Evolutionary conservation across 2,888 invertebrate genomes (phyloP).

Genomic region (Hofmannophila pseudospretella): DNA sequence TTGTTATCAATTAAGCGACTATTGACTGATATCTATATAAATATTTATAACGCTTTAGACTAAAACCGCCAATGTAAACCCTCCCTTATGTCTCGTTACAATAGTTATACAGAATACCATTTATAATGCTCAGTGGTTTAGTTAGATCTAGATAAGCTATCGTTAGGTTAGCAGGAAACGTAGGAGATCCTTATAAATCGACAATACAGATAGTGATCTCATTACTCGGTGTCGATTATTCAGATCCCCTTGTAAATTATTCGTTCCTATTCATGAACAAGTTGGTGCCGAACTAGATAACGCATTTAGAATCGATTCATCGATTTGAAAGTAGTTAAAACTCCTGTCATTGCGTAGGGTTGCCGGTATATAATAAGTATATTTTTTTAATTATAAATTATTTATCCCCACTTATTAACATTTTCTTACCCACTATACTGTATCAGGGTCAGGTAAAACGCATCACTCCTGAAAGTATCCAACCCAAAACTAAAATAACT

Average conservation of each 20-base stretch:
- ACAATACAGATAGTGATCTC: constrained; percentile 63
- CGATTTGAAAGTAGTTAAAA: constrained; percentile 53
- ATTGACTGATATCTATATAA: no score
- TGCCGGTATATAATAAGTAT: constrained; percentile 14
- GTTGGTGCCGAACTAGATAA: constrained; percentile 55
- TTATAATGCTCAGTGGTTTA: constrained; percentile 16
- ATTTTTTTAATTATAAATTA: no score
- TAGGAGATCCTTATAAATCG: constrained; percentile 67
- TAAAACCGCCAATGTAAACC: no score
- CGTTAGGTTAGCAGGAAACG: constrained; percentile 45
- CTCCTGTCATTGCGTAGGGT: constrained; percentile 36
- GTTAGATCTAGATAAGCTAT: constrained; percentile 17
- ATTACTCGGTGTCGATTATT: constrained; percentile 73
- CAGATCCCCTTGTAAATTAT: constrained; percentile 69
- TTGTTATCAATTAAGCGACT: no score
- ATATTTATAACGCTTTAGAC: no score
- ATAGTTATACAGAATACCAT: constrained; percentile 9
- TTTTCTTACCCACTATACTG: no score
- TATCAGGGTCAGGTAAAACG: no score
- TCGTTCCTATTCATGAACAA: constrained; percentile 69
- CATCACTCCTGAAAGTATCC: no score
- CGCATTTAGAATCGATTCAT: constrained; percentile 60
- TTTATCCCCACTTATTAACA: no score
- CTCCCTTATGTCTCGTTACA: no score
- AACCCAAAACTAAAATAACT: no score